Conservation (phyloP, 2,113 vertebrate species). For the Sclerurus mexicanus region DNA sequence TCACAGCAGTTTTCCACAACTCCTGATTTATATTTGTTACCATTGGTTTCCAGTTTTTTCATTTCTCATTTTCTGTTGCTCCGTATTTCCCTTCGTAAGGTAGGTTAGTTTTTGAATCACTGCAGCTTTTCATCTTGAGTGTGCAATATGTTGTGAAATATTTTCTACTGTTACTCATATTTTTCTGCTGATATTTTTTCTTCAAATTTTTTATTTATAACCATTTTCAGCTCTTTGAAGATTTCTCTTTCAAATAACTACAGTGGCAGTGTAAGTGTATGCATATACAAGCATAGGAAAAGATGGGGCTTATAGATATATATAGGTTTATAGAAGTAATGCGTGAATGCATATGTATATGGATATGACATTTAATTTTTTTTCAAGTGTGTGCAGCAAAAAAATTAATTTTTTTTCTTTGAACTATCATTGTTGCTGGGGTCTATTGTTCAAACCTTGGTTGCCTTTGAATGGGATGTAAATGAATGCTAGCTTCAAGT, state of each 20-base stretch:
- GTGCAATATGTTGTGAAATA: neutral
- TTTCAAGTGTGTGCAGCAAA: neutral
- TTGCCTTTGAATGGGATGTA: neutral
- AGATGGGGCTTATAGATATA: fast-evolving
- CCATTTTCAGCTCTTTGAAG: neutral
- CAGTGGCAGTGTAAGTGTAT: neutral
- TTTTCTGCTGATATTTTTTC: neutral
- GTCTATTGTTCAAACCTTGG: neutral
- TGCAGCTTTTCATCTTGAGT: neutral
- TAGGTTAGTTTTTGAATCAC: neutral
- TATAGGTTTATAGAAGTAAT: neutral
- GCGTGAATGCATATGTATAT: neutral
- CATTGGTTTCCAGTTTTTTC: neutral
- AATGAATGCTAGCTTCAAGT: neutral
- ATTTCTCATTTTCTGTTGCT: neutral
- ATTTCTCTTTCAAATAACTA: neutral
- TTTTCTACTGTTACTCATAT: neutral
- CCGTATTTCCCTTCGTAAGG: neutral
- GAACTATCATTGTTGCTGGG: neutral
- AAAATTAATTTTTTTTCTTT: neutral
- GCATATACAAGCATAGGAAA: neutral
- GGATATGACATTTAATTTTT: neutral
- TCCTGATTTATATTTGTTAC: neutral
- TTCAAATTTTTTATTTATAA: neutral
- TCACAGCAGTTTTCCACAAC: neutral